phyloP scores from a whole-genome alignment of 23 tunicate species.

The Styela clava region DNA sequence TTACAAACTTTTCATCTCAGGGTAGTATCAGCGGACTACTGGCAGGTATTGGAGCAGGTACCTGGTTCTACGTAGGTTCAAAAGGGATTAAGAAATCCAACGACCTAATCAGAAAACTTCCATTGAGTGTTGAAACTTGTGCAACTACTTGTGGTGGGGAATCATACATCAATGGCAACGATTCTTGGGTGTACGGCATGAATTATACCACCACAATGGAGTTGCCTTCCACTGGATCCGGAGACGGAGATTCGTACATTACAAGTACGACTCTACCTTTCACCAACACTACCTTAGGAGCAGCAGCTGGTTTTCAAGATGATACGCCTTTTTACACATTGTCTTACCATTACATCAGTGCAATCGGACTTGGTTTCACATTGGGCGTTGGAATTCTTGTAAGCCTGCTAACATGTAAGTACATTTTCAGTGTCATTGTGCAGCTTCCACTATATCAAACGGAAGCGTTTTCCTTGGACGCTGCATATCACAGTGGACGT shows the following conservation, averaged over 20 bases:
- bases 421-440: too few relatives aligned
- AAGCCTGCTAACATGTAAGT: constrained; percentile 22
- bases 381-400: constrained; percentile 26
- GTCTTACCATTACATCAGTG: constrained; percentile 30
- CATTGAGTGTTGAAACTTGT: constrained; percentile 7
- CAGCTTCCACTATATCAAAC: too few relatives aligned
- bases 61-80: constrained; percentile 41
- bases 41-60: constrained; percentile 13
- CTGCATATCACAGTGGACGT: too few relatives aligned
- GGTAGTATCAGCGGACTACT: constrained; percentile 42
- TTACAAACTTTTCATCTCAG: too few relatives aligned
- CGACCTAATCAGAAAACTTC: background rate
- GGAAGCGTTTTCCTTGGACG: too few relatives aligned
- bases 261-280: background rate
- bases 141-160: background rate
- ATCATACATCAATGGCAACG: background rate
- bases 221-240: background rate
- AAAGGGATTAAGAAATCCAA: constrained; percentile 28
- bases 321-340: constrained; percentile 19
- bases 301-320: background rate
- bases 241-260: too few relatives aligned
- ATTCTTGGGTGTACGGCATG: background rate
- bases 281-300: background rate
- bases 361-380: constrained; percentile 19
- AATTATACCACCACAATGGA: background rate